Conservation (phyloP, 2,888 invertebrate genomes). For the Ophioninae sp. region DNA sequence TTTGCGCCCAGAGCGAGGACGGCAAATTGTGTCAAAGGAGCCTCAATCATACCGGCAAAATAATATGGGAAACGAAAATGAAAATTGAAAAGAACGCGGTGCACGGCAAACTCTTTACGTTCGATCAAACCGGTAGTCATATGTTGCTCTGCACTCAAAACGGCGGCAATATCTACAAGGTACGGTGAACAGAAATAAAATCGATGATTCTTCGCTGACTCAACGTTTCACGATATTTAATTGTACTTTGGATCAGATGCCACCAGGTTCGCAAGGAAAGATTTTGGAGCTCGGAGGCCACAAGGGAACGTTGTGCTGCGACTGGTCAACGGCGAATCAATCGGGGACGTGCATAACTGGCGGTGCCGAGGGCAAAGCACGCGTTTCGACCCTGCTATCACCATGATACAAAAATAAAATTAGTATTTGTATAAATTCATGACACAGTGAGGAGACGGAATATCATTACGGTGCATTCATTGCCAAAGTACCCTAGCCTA, state of each 20-base stretch:
- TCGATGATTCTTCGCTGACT: too few relatives aligned
- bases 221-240: neutral
- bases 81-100: slow-evolving; percentile 79
- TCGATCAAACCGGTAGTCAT: slow-evolving; percentile 79
- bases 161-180: slow-evolving; percentile 80
- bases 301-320: slow-evolving; percentile 83
- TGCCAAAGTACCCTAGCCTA: slow-evolving; percentile 54
- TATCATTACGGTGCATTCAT: slow-evolving; percentile 35
- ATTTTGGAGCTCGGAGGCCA: slow-evolving; percentile 83
- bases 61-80: slow-evolving; percentile 78
- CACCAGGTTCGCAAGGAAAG: slow-evolving; percentile 76
- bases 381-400: slow-evolving; percentile 83
- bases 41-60: slow-evolving; percentile 81
- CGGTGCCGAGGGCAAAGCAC: slow-evolving; percentile 83
- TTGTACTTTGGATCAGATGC: slow-evolving; percentile 74
- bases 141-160: slow-evolving; percentile 79
- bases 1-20: slow-evolving; percentile 83
- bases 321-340: slow-evolving; percentile 84
- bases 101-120: slow-evolving; percentile 79
- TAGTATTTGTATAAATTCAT: slow-evolving; percentile 79
- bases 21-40: slow-evolving; percentile 78
- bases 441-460: slow-evolving; percentile 38
- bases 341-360: slow-evolving; percentile 84
- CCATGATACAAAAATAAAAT: slow-evolving; percentile 80
- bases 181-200: slow-evolving; percentile 56